Conservation (phyloP, 2,888 invertebrate genomes). For the Calliphora vomitoria region DNA sequence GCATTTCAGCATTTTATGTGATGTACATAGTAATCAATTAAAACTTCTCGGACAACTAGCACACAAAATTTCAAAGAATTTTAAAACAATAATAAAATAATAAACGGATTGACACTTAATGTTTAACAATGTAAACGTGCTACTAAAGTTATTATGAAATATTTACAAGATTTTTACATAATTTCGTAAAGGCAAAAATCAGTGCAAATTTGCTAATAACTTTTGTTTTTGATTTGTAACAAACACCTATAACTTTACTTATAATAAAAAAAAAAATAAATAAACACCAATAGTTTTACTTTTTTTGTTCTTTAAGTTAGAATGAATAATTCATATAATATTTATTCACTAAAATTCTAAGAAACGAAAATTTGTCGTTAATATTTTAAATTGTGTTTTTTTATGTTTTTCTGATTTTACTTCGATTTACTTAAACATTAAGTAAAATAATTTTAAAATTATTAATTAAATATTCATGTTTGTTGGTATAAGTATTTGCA, state of each 20-base stretch:
- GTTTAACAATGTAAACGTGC: no score
- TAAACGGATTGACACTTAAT: not conserved
- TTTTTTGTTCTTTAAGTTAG: conserved; percentile 63
- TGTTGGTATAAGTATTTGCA: conserved; percentile 37
- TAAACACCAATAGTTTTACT: conserved; percentile 55
- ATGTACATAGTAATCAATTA: no score
- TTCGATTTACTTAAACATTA: conserved; percentile 69
- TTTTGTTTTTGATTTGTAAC: not conserved
- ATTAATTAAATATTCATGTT: conserved; percentile 40
- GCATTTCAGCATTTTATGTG: no score
- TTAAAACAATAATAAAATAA: no score
- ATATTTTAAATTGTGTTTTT: conserved; percentile 46
- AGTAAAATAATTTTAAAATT: conserved; percentile 63
- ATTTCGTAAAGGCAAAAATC: conserved; percentile 44
- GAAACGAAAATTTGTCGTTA: conserved; percentile 65
- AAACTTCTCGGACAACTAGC: no score
- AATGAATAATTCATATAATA: conserved; percentile 62
- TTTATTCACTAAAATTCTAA: conserved; percentile 69
- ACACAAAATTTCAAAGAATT: no score
- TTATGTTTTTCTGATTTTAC: no score
- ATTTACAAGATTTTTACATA: conserved; percentile 57
- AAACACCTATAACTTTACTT: conserved; percentile 21
- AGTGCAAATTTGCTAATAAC: conserved; percentile 14
- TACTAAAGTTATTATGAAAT: not conserved
- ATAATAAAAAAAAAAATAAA: conserved; percentile 50